phyloP scores from a whole-genome alignment of 2,113 vertebrate genomes.

The Camelus bactrianus region DNA sequence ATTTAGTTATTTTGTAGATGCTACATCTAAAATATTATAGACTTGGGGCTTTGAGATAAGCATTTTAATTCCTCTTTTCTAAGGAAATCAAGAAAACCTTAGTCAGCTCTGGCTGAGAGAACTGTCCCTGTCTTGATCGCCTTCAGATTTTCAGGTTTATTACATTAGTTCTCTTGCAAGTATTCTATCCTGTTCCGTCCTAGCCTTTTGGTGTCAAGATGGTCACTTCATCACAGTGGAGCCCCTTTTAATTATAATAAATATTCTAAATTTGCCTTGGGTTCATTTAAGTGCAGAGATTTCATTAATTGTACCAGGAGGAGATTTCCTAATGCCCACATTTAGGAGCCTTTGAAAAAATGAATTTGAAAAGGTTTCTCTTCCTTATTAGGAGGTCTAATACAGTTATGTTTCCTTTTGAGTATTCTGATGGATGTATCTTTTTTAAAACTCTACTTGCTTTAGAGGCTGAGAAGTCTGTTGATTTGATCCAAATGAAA shows the following conservation, averaged over 20 bases:
- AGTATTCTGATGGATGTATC: neutral
- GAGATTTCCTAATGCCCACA: neutral
- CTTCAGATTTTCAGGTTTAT: neutral
- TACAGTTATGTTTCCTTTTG: neutral
- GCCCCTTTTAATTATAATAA: neutral
- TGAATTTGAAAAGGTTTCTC: neutral
- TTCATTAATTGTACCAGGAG: constrained; percentile 22
- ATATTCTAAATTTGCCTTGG: constrained; percentile 44
- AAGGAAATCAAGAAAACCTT: neutral
- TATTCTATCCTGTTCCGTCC: neutral
- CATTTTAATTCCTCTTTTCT: neutral
- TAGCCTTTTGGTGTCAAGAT: neutral
- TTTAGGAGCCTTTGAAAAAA: neutral
- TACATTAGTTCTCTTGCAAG: neutral
- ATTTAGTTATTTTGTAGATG: neutral
- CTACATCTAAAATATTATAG: neutral
- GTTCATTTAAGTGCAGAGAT: neutral
- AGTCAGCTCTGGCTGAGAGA: neutral
- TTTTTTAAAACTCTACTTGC: neutral
- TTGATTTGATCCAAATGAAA: constrained; percentile 21
- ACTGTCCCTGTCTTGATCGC: neutral
- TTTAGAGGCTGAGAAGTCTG: neutral
- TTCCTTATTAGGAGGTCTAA: neutral
- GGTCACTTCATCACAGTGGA: neutral
- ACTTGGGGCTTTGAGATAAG: neutral